These are phyloP conservation scores for Nothura maculosa DNA, from an alignment of 2,797 vertebrate genomes.

Conservation along the genomic window DNA sequence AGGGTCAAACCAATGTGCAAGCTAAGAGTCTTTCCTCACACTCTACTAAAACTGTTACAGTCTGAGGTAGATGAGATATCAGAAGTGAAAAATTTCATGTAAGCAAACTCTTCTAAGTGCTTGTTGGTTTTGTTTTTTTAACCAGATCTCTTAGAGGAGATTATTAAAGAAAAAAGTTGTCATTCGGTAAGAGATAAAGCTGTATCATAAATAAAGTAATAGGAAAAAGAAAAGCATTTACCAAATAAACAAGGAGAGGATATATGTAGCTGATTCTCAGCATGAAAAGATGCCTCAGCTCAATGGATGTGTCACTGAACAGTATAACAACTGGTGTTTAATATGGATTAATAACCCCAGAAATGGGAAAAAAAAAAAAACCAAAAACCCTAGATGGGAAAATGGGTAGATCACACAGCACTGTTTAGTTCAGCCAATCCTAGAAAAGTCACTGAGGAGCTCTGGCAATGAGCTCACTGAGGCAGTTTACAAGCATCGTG, in stretches of 20 bases:
- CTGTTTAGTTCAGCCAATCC: slow-evolving; percentile 27
- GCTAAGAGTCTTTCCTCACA: background rate
- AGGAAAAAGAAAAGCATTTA: slow-evolving; percentile 57
- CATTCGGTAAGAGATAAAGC: slow-evolving; percentile 62
- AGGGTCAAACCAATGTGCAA: slow-evolving; percentile 7
- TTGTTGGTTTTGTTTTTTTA: slow-evolving; percentile 44
- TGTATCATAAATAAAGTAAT: slow-evolving; percentile 55
- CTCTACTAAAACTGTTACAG: slow-evolving; percentile 1
- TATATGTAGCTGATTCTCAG: slow-evolving; percentile 60
- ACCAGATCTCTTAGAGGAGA: slow-evolving; percentile 46
- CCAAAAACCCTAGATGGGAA: slow-evolving; percentile 18
- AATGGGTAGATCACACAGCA: slow-evolving; percentile 35
- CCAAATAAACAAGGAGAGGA: slow-evolving; percentile 42
- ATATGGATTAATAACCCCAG: slow-evolving; percentile 64
- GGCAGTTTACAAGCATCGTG: slow-evolving; percentile 38
- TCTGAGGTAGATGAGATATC: slow-evolving; percentile 58
- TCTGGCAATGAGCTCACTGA: slow-evolving; percentile 19
- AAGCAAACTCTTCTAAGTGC: slow-evolving; percentile 51
- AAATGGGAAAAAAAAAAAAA: slow-evolving; percentile 11
- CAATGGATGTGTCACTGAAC: slow-evolving; percentile 53
- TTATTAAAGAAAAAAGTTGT: slow-evolving; percentile 70
- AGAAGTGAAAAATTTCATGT: slow-evolving; percentile 41
- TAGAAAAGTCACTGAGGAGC: slow-evolving; percentile 8
- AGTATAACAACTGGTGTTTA: slow-evolving; percentile 50
- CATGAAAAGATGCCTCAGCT: slow-evolving; percentile 57